phyloP scores from a whole-genome alignment of 2,113 vertebrate species.

The Gorilla gorilla region DNA sequence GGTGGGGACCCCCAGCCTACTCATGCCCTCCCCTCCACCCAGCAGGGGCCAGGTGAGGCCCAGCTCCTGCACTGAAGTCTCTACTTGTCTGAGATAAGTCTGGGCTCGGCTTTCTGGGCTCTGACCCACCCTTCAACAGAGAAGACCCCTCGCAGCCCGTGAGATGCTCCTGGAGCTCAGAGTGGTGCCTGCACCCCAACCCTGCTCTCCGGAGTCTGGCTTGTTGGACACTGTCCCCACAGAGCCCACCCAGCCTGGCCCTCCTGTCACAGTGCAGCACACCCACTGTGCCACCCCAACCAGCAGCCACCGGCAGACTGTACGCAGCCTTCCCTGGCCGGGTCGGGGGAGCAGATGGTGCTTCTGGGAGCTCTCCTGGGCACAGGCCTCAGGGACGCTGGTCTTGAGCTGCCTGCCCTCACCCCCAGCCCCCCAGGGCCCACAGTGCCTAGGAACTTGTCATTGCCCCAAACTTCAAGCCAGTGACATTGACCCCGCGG shows the following conservation, averaged over 20 bases:
- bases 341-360: background rate
- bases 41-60: too few relatives aligned
- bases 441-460: background rate
- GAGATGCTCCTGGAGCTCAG: background rate
- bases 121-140: background rate
- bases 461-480: background rate
- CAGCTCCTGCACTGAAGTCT: background rate
- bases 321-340: background rate
- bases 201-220: background rate
- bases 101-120: background rate
- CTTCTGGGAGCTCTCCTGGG: background rate
- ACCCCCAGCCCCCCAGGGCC: background rate
- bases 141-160: background rate
- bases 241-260: background rate
- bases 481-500: background rate
- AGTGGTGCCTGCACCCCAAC: too few relatives aligned
- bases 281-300: background rate
- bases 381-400: background rate
- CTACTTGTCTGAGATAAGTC: background rate
- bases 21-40: background rate
- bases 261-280: background rate
- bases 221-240: background rate
- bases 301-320: too few relatives aligned
- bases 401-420: background rate
- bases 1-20: fast-evolving